These are phyloP conservation scores for Syngnathus typhle DNA, from an alignment of 2,113 vertebrate genomes.

Conservation along the genomic window DNA sequence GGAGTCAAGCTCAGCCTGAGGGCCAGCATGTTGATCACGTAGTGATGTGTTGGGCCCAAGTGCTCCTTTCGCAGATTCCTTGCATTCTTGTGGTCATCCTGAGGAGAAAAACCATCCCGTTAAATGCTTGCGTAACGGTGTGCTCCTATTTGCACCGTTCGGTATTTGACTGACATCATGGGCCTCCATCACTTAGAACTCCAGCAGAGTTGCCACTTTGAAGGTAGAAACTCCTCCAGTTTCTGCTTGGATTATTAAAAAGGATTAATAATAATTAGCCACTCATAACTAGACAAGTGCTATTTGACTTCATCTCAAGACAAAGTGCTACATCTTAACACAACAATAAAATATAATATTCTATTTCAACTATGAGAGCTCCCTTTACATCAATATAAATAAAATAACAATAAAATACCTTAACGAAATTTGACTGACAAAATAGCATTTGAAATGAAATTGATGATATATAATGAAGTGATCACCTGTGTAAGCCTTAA, in stretches of 20 bases:
- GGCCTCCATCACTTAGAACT: background rate
- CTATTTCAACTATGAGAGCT: no score
- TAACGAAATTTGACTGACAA: background rate
- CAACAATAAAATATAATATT: no score
- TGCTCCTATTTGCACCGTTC: background rate
- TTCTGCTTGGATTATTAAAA: background rate
- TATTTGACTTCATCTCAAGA: background rate
- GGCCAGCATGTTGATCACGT: slow-evolving; percentile 75
- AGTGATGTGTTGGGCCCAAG: slow-evolving; percentile 68
- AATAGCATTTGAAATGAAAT: background rate
- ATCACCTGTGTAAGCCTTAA: background rate
- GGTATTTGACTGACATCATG: background rate
- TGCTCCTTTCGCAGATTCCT: slow-evolving; percentile 68
- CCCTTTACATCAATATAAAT: no score
- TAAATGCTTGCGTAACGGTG: background rate
- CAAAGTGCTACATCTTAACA: background rate
- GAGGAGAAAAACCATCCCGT: slow-evolving; percentile 10
- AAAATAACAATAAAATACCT: background rate
- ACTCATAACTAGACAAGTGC: background rate
- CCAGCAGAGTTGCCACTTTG: background rate
- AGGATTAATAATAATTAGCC: background rate
- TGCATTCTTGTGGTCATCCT: slow-evolving; percentile 70
- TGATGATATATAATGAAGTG: background rate
- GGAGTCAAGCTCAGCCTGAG: slow-evolving; percentile 62
- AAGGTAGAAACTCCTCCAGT: no score